Conservation (phyloP, 2,113 vertebrate genomes). For the Neopipo cinnamomea region DNA sequence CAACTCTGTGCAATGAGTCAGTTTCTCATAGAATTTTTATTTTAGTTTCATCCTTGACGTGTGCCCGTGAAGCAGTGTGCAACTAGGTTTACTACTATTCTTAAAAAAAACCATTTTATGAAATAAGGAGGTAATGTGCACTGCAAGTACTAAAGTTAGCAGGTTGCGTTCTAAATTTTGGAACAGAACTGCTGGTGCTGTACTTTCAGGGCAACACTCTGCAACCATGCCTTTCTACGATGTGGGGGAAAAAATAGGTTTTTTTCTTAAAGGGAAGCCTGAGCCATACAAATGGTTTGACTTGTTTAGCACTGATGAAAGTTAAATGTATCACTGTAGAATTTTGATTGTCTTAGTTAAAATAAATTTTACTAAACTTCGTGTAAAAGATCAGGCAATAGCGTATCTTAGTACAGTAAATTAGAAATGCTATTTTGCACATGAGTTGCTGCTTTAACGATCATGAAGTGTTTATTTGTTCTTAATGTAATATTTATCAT, state of each 20-base stretch:
- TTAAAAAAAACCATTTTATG: not conserved
- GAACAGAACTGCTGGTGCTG: not conserved
- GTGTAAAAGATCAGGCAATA: not conserved
- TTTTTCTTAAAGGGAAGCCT: not conserved
- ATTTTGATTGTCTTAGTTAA: not conserved
- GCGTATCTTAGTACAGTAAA: not conserved
- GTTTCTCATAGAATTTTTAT: not conserved
- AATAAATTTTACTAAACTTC: not conserved
- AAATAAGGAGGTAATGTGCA: not conserved
- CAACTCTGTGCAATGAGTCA: not conserved
- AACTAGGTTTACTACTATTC: not conserved
- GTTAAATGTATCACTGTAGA: not conserved
- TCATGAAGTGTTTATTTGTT: not conserved
- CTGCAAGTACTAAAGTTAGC: not conserved
- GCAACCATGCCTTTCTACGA: not conserved
- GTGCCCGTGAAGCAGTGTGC: not conserved
- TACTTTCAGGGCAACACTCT: not conserved
- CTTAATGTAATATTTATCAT: not conserved
- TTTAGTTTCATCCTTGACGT: not conserved
- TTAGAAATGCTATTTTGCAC: not conserved
- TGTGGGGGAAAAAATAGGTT: rapidly evolving
- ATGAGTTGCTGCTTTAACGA: not conserved
- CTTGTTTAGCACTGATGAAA: not conserved
- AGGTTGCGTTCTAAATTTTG: not conserved
- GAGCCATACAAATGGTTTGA: not conserved